phyloP scores from a whole-genome alignment of 2,888 invertebrate species.

The Pilophorus perplexus region DNA sequence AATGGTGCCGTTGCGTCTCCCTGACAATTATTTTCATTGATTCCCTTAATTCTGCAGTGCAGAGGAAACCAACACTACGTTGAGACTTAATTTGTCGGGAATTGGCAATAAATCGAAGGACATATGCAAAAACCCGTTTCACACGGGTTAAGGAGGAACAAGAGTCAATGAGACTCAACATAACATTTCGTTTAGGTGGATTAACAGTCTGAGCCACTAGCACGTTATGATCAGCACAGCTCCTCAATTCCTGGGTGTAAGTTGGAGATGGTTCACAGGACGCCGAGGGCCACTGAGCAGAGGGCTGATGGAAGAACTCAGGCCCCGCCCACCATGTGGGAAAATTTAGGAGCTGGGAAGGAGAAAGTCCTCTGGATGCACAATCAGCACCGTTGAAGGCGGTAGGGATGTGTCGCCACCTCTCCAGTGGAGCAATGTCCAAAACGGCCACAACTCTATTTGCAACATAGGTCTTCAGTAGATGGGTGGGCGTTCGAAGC shows the following conservation, averaged over 20 bases:
- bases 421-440: neutral
- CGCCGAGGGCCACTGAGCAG: neutral
- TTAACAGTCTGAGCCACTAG: neutral
- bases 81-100: neutral
- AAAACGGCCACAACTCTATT: constrained; percentile 3
- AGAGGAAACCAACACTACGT: neutral
- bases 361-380: constrained; percentile 5
- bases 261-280: neutral
- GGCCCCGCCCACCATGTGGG: constrained; percentile 23
- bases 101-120: neutral
- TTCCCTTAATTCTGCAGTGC: neutral
- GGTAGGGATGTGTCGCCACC: constrained; percentile 18
- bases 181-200: neutral
- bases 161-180: neutral
- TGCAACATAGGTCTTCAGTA: constrained; percentile 13
- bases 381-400: constrained; percentile 1
- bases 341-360: neutral
- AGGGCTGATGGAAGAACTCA: neutral
- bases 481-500: constrained; percentile 1
- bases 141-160: neutral
- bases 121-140: neutral
- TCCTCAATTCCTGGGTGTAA: neutral
- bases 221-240: neutral
- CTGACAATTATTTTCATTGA: neutral
- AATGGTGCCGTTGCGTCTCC: neutral